These are phyloP conservation scores for Nerophis ophidion DNA, from an alignment of 2,113 vertebrate genomes.

Conservation along the genomic window DNA sequence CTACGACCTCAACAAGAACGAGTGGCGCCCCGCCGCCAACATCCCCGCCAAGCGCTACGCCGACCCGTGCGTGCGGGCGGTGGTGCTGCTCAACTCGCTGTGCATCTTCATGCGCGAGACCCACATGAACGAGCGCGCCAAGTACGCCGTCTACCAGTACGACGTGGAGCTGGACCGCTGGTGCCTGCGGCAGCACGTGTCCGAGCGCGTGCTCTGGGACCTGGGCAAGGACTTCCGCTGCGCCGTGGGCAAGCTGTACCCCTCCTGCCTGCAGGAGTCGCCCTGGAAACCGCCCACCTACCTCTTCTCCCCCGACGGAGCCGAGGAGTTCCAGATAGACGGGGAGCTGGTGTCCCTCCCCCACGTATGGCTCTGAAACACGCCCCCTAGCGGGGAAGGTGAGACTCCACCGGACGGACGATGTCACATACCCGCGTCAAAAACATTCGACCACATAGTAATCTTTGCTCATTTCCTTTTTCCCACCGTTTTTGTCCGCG, in stretches of 20 bases:
- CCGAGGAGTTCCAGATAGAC: conserved; percentile 90
- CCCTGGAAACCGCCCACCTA: conserved; percentile 96
- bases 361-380: conserved; percentile 75
- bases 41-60: conserved; percentile 94
- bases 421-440: too few relatives aligned
- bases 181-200: conserved; percentile 89
- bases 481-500: too few relatives aligned
- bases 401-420: not conserved
- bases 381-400: not conserved
- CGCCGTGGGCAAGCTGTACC: conserved; percentile 94
- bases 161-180: conserved; percentile 88
- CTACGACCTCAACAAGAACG: conserved; percentile 91
- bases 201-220: conserved; percentile 93
- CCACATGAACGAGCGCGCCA: conserved; percentile 91
- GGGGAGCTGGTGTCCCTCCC: conserved; percentile 86
- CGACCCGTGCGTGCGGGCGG: conserved; percentile 86
- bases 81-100: conserved; percentile 85
- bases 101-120: conserved; percentile 94
- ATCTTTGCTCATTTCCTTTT: too few relatives aligned
- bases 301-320: conserved; percentile 88
- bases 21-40: conserved; percentile 89
- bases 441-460: too few relatives aligned
- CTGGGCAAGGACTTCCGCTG: conserved; percentile 92
- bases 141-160: conserved; percentile 93
- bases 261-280: conserved; percentile 94